phyloP scores from a whole-genome alignment of 2,888 invertebrate species.

The Chrysolina oricalcia region DNA sequence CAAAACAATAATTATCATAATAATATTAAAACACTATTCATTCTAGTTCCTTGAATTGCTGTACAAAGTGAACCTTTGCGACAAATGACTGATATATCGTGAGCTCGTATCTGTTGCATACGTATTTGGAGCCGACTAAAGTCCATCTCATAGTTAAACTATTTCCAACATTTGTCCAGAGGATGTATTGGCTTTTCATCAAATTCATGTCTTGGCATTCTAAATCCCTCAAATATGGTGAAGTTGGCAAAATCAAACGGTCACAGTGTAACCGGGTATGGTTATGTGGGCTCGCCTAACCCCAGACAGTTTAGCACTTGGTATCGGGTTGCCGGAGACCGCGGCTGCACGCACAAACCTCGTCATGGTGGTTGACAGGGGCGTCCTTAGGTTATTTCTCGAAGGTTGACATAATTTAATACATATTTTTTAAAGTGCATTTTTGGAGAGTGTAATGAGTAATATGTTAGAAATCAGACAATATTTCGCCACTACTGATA shows the following conservation, averaged over 20 bases:
- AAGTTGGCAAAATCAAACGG: constrained; percentile 49
- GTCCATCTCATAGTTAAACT: not conserved
- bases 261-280: constrained; percentile 49
- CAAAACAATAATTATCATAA: too few relatives aligned
- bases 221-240: constrained; percentile 29
- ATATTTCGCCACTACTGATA: too few relatives aligned
- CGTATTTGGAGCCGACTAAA: not conserved
- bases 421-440: too few relatives aligned
- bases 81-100: too few relatives aligned
- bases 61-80: too few relatives aligned
- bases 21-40: too few relatives aligned
- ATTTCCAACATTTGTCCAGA: constrained; percentile 10
- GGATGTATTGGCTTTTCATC: constrained; percentile 22
- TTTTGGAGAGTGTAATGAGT: too few relatives aligned
- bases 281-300: constrained; percentile 50
- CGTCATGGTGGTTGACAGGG: constrained; percentile 58
- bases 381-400: not conserved
- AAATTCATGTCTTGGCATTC: constrained; percentile 23
- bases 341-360: constrained; percentile 60
- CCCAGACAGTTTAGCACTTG: constrained; percentile 59
- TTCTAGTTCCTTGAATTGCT: too few relatives aligned
- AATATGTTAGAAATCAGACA: too few relatives aligned
- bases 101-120: too few relatives aligned
- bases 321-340: constrained; percentile 65
- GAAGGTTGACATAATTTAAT: too few relatives aligned